Conservation (phyloP, 2,113 vertebrate genomes). For the Lepus europaeus region DNA sequence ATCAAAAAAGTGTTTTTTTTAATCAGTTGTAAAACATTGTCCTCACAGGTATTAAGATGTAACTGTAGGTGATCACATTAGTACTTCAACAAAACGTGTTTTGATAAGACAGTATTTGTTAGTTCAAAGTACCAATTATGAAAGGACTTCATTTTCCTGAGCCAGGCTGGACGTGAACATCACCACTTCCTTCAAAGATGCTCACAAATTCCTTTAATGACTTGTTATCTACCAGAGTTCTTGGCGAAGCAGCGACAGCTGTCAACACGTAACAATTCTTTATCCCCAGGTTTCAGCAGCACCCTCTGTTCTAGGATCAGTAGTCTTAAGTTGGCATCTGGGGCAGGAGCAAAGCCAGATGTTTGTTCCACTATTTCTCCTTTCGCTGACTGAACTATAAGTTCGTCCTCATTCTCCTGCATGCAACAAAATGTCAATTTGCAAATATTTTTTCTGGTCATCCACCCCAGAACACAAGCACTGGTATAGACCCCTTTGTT, state of each 20-base stretch:
- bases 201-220: not conserved
- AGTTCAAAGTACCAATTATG: no score
- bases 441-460: not conserved
- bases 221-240: not conserved
- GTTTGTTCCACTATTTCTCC: not conserved
- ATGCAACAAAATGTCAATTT: not conserved
- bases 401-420: not conserved
- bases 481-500: not conserved
- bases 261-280: not conserved
- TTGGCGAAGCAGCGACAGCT: not conserved
- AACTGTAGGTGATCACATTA: no score
- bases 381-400: not conserved
- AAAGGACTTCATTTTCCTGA: not conserved
- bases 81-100: no score
- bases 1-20: no score
- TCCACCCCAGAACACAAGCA: not conserved
- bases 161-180: not conserved
- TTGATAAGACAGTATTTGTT: no score
- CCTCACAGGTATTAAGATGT: no score
- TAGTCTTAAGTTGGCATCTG: not conserved
- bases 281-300: not conserved
- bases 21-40: no score
- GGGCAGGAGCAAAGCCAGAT: not conserved
- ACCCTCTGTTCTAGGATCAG: not conserved
- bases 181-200: not conserved